phyloP scores from a whole-genome alignment of 2,113 vertebrate genomes.

The Phalacrocorax brasilianus region DNA sequence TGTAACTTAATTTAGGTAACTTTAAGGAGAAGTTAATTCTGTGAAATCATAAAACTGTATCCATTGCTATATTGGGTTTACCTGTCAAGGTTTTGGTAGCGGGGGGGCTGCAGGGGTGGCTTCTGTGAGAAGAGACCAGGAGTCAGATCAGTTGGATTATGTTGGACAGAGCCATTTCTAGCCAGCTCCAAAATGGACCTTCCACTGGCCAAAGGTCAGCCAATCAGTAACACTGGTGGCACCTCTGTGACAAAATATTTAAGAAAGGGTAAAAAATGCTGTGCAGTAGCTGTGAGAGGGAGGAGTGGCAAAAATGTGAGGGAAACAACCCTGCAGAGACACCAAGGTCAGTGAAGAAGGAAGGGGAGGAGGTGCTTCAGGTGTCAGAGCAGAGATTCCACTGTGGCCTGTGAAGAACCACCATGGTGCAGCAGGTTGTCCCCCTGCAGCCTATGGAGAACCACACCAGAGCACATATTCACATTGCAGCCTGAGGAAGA shows the following conservation, averaged over 20 bases:
- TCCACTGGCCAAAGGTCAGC: background rate
- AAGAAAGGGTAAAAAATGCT: background rate
- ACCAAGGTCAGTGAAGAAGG: background rate
- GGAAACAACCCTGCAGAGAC: background rate
- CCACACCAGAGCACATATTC: background rate
- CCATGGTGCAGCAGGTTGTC: background rate
- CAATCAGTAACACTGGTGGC: background rate
- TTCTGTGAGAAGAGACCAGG: background rate
- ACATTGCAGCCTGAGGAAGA: background rate
- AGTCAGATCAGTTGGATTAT: background rate
- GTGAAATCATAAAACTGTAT: background rate
- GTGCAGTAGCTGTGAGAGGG: background rate
- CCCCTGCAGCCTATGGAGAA: background rate
- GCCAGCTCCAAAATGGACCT: background rate
- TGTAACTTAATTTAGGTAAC: background rate
- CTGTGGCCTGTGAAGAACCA: background rate
- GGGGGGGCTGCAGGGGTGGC: background rate
- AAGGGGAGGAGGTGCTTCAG: background rate
- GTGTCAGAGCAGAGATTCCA: background rate
- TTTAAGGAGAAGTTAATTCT: background rate
- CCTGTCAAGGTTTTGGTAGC: background rate
- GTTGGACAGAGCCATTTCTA: background rate
- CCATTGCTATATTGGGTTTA: background rate
- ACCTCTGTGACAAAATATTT: background rate
- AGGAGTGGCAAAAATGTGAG: background rate